A percentile compares a stretch with the other conserved stretches of the same genome.
Evolutionary conservation across 2,888 invertebrate species (phyloP).

Genomic region (Sesamia inferens): DNA sequence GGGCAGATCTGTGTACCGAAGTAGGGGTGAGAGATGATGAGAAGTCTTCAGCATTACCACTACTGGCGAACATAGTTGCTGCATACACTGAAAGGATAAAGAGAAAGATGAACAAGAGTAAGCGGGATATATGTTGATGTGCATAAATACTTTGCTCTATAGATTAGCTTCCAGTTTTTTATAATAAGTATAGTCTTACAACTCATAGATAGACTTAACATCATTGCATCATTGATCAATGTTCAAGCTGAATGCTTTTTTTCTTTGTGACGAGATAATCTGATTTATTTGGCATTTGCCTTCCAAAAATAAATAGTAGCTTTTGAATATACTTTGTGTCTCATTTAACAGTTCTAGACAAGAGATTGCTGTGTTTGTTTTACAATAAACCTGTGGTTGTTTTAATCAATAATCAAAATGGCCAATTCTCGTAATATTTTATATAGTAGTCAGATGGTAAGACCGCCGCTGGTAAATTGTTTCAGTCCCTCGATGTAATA

Average conservation of each 20-base stretch:
- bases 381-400: no score
- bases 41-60: conserved; percentile 85
- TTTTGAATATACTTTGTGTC: neutral
- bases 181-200: neutral
- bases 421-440: no score
- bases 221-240: no score
- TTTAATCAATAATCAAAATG: no score
- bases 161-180: neutral
- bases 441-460: no score
- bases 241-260: neutral
- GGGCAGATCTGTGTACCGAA: conserved; percentile 78
- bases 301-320: neutral
- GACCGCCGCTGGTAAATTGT: no score
- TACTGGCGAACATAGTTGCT: conserved; percentile 88
- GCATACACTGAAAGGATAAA: conserved; percentile 88
- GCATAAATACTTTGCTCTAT: conserved; percentile 1
- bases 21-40: conserved; percentile 89
- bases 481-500: no score
- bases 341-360: no score
- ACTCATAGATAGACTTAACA: neutral
- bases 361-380: no score
- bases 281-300: neutral
- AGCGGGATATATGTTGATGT: conserved; percentile 65
- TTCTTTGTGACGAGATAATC: neutral
- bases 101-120: conserved; percentile 82